Conservation (phyloP, 1,140 invertebrate species). For the Wasmannia auropunctata region DNA sequence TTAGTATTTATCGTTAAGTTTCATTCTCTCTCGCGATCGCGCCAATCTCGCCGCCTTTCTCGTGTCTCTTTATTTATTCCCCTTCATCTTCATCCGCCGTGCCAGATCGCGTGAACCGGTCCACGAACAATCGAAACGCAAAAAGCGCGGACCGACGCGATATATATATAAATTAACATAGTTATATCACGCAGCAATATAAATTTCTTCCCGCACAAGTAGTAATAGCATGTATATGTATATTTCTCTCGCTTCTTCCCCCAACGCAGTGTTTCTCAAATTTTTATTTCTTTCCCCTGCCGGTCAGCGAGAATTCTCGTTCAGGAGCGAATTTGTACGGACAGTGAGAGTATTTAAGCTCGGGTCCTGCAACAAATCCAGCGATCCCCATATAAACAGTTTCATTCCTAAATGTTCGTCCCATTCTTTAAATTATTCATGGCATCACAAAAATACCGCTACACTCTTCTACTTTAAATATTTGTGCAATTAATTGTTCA, state of each 20-base stretch:
- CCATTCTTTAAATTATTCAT: neutral
- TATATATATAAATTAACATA: constrained; percentile 55
- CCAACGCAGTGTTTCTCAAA: constrained; percentile 81
- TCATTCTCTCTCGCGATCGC: constrained; percentile 71
- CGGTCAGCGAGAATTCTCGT: constrained; percentile 18
- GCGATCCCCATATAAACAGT: neutral
- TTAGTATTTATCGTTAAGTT: constrained; percentile 80
- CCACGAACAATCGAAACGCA: constrained; percentile 56
- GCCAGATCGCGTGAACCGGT: constrained; percentile 21
- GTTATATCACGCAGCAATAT: constrained; percentile 62
- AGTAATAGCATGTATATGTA: constrained; percentile 39
- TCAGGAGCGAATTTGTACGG: constrained; percentile 17
- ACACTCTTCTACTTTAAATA: neutral
- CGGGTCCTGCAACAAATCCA: neutral
- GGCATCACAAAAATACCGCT: constrained; percentile 14
- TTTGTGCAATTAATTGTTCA: neutral
- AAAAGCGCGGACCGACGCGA: constrained; percentile 53
- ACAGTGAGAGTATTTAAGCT: neutral
- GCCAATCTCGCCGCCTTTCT: constrained; percentile 34
- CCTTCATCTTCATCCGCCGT: neutral
- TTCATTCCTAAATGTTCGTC: neutral
- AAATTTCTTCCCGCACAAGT: constrained; percentile 33
- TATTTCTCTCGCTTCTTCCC: constrained; percentile 64
- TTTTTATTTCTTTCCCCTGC: neutral
- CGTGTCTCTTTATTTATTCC: neutral